These are phyloP conservation scores for Congeria kusceri DNA, from an alignment of 2,888 invertebrate genomes.

Conservation along the genomic window DNA sequence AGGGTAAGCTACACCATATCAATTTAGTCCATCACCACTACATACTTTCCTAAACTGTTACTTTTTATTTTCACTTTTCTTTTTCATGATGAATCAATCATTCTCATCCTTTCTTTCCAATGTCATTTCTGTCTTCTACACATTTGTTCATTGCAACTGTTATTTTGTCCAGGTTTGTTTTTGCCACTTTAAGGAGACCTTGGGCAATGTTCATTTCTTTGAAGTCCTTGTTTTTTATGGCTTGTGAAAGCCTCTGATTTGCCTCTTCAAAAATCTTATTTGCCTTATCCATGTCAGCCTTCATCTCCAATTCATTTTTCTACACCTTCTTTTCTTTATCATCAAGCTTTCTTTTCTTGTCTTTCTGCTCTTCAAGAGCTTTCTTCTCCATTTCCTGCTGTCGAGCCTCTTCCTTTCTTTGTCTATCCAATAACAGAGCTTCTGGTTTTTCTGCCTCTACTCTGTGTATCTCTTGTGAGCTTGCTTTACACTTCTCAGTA, in stretches of 20 bases:
- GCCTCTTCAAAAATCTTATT: slow-evolving; percentile 51
- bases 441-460: slow-evolving; percentile 28
- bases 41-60: background rate
- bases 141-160: slow-evolving; percentile 29
- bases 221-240: slow-evolving; percentile 41
- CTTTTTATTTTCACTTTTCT: background rate
- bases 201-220: slow-evolving; percentile 28
- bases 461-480: slow-evolving; percentile 30
- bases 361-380: slow-evolving; percentile 1
- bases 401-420: slow-evolving; percentile 9
- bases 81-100: slow-evolving; percentile 7
- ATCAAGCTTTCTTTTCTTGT: slow-evolving; percentile 32
- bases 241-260: slow-evolving; percentile 43
- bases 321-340: slow-evolving; percentile 34
- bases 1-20: too few relatives aligned
- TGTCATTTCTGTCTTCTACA: slow-evolving; percentile 22
- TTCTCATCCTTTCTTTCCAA: slow-evolving; percentile 12
- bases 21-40: too few relatives aligned
- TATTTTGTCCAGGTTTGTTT: slow-evolving; percentile 47
- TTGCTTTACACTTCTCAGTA: slow-evolving; percentile 9
- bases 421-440: background rate
- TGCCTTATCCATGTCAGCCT: slow-evolving; percentile 50
- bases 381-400: slow-evolving; percentile 14
- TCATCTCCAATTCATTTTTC: slow-evolving; percentile 32
- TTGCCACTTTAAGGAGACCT: slow-evolving; percentile 38